Evolutionary conservation across 2,113 vertebrate species (phyloP), one percentile per base, ranked within the genome.

Genomic region (Phaethon lepturus): DNA sequence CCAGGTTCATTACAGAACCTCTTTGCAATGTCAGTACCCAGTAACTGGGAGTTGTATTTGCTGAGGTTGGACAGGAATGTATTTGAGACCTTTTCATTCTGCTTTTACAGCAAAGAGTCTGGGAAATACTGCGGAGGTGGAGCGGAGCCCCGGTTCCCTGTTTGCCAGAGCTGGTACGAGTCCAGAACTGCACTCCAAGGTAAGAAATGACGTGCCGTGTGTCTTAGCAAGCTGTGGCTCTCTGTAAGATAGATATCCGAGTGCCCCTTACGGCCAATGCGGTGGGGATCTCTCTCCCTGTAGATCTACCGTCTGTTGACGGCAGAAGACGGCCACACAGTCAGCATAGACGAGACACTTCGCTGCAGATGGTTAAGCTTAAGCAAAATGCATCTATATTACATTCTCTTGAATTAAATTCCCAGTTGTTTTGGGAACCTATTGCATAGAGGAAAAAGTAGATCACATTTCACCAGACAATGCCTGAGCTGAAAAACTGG

Each of bases 301-400:
- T 29, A 62, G 84, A 87, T 62, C 84, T 71, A 4, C 23, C 0
- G 12, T 38, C 77, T 82, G 69, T 4, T 94, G 93, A 86, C 4
- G 31, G 88, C 25, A 4, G 91, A 80, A 50, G 75, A 25, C 0
- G 47, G 73, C 95, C 87, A 85, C 84, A 60, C 95, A 90, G 86
- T 23, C 77, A 35, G 84, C 14, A 0, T 2, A 64, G 84, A 82
- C 28, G 66, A 95, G 84, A 93, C 96, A 76, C 93, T 78, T 94
- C 17, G 1, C 60, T 38, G 87, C 92, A 96, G 93, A 71, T 94
- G 96, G 95, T 93, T 87, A 75, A 94, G 84, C 84, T 97, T 95
- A 95, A 93, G 77, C 24, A 79, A 89, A 97, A 85, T 68, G 69
- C 81, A 87, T 86, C 84, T 75, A 13, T 56, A 44, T 91, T 90